Conservation (phyloP, 1,140 invertebrate genomes). For the Drosophila tropicalis region DNA sequence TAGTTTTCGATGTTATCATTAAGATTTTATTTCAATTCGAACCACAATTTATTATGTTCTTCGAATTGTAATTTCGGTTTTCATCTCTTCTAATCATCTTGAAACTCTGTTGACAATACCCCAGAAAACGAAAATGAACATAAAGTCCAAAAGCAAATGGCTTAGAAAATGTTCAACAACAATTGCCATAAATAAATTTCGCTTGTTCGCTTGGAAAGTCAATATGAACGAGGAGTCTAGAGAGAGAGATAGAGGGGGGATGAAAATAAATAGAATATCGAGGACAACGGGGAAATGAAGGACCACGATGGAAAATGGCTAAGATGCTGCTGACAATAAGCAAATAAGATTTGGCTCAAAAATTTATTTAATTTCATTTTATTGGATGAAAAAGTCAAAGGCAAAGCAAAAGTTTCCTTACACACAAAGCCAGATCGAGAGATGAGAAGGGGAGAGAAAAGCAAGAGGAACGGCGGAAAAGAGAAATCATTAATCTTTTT, state of each 20-base stretch:
- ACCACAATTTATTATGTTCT: not conserved
- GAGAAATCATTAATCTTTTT: slow-evolving; percentile 78
- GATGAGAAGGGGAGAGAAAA: slow-evolving; percentile 6
- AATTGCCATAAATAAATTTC: slow-evolving; percentile 73
- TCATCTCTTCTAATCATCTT: slow-evolving; percentile 39
- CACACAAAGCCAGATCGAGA: slow-evolving; percentile 26
- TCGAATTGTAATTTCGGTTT: slow-evolving; percentile 1
- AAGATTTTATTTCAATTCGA: not conserved
- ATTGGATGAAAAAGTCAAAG: slow-evolving; percentile 69
- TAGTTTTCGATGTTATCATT: slow-evolving; percentile 1
- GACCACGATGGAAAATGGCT: slow-evolving; percentile 45
- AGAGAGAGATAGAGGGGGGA: not conserved
- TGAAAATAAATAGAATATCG: slow-evolving; percentile 63
- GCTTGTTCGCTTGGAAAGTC: slow-evolving; percentile 21
- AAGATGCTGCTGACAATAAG: slow-evolving; percentile 62
- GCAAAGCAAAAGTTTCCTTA: slow-evolving; percentile 42
- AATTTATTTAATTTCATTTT: slow-evolving; percentile 80
- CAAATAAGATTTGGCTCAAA: slow-evolving; percentile 80
- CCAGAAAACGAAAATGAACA: slow-evolving; percentile 40
- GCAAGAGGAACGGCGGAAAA: slow-evolving; percentile 22
- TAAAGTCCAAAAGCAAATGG: slow-evolving; percentile 75
- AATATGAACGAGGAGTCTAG: not conserved
- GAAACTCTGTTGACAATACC: slow-evolving; percentile 51
- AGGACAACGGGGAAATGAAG: slow-evolving; percentile 20
- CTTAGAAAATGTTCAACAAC: slow-evolving; percentile 76